phyloP scores from a whole-genome alignment of 2,797 vertebrate genomes.

The Scomberomorus guttatus region DNA sequence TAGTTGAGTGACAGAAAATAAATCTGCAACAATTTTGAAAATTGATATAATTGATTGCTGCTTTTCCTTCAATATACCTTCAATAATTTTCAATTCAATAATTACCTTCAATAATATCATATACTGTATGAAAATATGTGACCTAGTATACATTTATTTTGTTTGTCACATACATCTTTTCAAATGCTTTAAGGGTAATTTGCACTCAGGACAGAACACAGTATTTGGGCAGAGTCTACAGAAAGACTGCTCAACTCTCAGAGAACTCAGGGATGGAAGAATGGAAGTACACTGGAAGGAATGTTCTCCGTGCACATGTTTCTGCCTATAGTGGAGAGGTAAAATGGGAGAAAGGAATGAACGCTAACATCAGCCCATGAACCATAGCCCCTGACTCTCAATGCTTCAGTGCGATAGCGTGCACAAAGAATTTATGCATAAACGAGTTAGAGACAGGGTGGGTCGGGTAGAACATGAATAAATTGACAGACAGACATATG shows the following conservation, averaged over 20 bases:
- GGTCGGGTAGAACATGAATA: constrained; percentile 61
- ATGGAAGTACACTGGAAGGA: constrained; percentile 54
- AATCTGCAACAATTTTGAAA: too few species aligned
- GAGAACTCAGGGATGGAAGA: constrained; percentile 35
- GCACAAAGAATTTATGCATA: constrained; percentile 67
- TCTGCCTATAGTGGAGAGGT: constrained; percentile 38
- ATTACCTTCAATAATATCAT: too few species aligned
- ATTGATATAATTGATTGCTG: too few species aligned
- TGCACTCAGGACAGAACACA: constrained; percentile 9
- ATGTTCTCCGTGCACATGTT: constrained; percentile 46
- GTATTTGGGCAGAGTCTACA: constrained; percentile 19
- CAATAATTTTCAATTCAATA: too few species aligned
- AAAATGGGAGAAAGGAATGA: constrained; percentile 50
- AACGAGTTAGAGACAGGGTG: constrained; percentile 70
- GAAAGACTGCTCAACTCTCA: constrained; percentile 22
- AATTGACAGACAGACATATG: constrained; percentile 78
- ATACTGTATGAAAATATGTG: not conserved
- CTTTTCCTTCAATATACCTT: not conserved
- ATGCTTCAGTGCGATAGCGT: constrained; percentile 65
- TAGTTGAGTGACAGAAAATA: too few species aligned
- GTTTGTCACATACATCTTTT: not conserved
- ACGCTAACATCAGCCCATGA: constrained; percentile 48
- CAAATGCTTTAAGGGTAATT: constrained; percentile 11
- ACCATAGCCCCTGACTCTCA: constrained; percentile 52
- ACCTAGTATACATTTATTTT: not conserved